Conservation (phyloP, 2,113 vertebrate species). For the Noctilio leporinus region DNA sequence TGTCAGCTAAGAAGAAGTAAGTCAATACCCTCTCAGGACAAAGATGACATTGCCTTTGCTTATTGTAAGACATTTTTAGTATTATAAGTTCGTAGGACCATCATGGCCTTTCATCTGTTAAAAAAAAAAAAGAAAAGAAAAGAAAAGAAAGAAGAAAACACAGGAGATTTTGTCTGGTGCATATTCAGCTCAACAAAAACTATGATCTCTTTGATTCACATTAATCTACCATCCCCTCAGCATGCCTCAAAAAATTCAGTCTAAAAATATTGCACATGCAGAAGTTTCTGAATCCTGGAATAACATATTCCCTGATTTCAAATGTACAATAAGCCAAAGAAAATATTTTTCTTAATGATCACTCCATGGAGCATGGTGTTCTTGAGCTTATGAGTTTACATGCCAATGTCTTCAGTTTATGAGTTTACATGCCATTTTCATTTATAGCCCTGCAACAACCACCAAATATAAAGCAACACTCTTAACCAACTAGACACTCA, state of each 20-base stretch:
- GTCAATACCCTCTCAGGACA: neutral
- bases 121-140: neutral
- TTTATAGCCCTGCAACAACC: neutral
- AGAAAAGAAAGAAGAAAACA: neutral
- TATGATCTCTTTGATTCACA: neutral
- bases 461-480: neutral
- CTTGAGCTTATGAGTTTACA: neutral
- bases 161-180: neutral
- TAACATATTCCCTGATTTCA: neutral
- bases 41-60: neutral
- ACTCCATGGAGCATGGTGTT: neutral
- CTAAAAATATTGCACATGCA: neutral
- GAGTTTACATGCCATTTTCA: neutral
- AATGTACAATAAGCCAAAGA: neutral
- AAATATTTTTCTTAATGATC: neutral
- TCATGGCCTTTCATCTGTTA: neutral
- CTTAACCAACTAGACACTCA: neutral
- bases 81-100: neutral
- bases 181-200: neutral
- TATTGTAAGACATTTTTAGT: neutral
- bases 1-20: neutral
- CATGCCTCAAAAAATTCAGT: neutral
- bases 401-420: neutral
- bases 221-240: neutral
- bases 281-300: neutral